Evolutionary conservation across 2,113 vertebrate species (phyloP).

Genomic region (Candoia aspera): DNA sequence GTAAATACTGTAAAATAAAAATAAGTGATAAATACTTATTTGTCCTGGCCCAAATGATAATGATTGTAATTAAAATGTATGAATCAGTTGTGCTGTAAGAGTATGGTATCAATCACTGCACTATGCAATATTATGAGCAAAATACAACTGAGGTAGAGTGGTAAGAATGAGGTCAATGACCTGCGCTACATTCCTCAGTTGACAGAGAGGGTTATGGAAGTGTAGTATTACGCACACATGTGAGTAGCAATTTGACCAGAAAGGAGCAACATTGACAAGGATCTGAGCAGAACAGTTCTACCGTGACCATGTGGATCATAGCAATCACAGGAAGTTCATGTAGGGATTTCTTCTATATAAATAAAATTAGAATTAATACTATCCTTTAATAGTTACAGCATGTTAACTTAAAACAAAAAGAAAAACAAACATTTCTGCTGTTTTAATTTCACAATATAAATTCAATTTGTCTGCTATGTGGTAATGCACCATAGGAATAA

Average conservation of each 20-base stretch:
- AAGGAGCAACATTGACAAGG: background rate
- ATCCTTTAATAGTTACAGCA: conserved; percentile 17
- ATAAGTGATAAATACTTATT: too few species aligned
- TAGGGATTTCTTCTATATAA: conserved; percentile 6
- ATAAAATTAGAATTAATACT: conserved; percentile 43
- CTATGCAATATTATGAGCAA: too few species aligned
- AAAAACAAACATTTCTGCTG: conserved; percentile 23
- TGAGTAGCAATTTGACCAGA: background rate
- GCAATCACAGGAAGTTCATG: background rate
- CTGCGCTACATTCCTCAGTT: background rate
- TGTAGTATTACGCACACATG: too few species aligned
- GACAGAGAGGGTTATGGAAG: background rate
- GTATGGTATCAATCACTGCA: too few species aligned
- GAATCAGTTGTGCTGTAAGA: too few species aligned
- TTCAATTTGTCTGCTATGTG: background rate
- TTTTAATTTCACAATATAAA: conserved; percentile 45
- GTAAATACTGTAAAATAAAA: too few species aligned
- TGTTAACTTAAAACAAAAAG: conserved; percentile 46
- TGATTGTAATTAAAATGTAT: too few species aligned
- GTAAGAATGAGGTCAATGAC: too few species aligned
- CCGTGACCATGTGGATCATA: background rate
- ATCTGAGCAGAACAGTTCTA: background rate
- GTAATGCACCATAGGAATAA: conserved; percentile 37
- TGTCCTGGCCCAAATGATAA: too few species aligned
- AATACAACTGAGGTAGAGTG: too few species aligned